Evolutionary conservation across 2,888 invertebrate species (phyloP), one percentile per base, ranked within the genome.

Genomic region (Lobophora halterata): DNA sequence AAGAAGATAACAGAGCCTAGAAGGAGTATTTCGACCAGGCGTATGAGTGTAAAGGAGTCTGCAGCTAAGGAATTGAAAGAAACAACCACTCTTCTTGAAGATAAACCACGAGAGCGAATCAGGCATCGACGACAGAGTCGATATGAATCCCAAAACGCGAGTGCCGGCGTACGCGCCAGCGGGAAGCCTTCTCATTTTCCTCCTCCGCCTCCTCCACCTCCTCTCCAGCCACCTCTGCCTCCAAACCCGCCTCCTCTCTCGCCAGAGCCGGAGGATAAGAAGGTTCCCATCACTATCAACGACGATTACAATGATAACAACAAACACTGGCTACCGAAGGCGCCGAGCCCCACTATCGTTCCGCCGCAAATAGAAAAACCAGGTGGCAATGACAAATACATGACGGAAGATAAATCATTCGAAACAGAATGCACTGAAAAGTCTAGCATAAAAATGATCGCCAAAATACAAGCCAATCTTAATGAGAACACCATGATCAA

Each of bases 401-500:
- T 88, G 74, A 80, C 82, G 8, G 87, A 87, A 55, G 81, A 87
- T 48, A 82, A 83, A 52, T 74, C 75, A 12, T 61, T 81, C 38
- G 85, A 85, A 45, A 78, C 75, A 2, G 86, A 87, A 43, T 75
- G 69, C 17, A 62, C 79, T 1, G 86, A 86, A 43, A 86, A 82
- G 47, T 81, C 72, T 36, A 83, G 87, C 42, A 76, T 79, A 10
- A 85, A 78, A 59, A 83, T 85, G 79, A 83, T 87, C 29, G 86
- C 86, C 11, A 87, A 85, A 58, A 86, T 86, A 50, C 86, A 87
- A 61, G 86, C 87, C 5, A 86, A 76, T 49, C 64, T 87, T 1
- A 86, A 85, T 51, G 87, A 87, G 64, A 86, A 86, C 40, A 86
- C 83, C 1, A 82, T 88, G 82, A 86, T 88, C 20, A 88, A 87